Conservation (phyloP, 2,797 vertebrate genomes). For the Mormyrops boulengeri region DNA sequence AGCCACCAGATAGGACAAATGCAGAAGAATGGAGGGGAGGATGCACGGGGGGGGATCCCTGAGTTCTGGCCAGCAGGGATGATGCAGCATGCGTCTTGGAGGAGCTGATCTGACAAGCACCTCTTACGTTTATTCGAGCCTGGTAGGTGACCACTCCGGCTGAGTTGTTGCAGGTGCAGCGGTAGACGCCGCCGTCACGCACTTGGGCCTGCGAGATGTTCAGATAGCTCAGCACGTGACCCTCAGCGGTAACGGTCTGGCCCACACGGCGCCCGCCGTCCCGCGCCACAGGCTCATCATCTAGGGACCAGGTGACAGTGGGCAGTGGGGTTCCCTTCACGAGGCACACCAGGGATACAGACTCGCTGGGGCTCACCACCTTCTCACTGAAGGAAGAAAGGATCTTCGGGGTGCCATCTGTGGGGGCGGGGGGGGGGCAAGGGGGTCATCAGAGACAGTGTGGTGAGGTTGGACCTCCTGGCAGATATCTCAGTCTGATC, state of each 20-base stretch:
- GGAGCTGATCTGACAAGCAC: conserved; percentile 99
- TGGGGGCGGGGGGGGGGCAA: neutral
- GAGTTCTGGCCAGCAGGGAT: conserved; percentile 47
- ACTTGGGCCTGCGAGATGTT: conserved; percentile 94
- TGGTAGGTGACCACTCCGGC: conserved; percentile 97
- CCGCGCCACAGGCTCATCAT: conserved; percentile 89
- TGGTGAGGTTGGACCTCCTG: neutral
- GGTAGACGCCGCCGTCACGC: conserved; percentile 92
- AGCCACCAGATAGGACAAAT: neutral
- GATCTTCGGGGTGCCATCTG: conserved; percentile 97
- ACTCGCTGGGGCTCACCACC: conserved; percentile 88
- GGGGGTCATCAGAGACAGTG: neutral
- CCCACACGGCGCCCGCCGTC: conserved; percentile 87
- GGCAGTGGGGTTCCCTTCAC: conserved; percentile 94
- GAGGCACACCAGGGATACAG: conserved; percentile 88
- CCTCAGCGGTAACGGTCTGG: conserved; percentile 85
- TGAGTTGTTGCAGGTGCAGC: conserved; percentile 97
- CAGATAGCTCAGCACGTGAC: conserved; percentile 93
- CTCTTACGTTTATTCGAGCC: conserved; percentile 99
- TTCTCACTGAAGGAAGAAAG: conserved; percentile 96
- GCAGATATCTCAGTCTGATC: neutral
- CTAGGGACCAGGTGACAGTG: conserved; percentile 86
- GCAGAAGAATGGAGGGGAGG: neutral
- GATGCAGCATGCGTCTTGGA: conserved; percentile 74
- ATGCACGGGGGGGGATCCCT: neutral